These are phyloP conservation scores for Perca schrenkii DNA, from an alignment of 2,113 vertebrate species.

Conservation along the genomic window DNA sequence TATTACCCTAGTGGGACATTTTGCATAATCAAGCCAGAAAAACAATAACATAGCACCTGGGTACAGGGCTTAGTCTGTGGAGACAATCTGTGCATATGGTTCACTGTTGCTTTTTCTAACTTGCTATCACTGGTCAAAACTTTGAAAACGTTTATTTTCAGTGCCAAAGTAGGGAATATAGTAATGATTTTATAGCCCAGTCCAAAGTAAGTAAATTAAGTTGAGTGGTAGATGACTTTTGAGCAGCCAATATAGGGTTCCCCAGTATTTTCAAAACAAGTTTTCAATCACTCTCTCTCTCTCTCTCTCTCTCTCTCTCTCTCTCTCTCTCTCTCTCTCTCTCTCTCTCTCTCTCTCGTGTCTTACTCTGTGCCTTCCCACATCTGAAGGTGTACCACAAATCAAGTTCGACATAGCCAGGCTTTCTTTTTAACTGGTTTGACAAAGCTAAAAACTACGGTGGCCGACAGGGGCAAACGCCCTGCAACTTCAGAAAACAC, in stretches of 20 bases:
- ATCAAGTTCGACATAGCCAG: background rate
- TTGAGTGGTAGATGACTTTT: background rate
- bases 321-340: too few relatives aligned
- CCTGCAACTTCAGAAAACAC: too few relatives aligned
- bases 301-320: too few relatives aligned
- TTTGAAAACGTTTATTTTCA: background rate
- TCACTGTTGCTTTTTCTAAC: background rate
- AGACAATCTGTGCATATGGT: background rate
- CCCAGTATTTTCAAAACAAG: background rate
- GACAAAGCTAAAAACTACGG: background rate
- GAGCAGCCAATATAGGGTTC: background rate
- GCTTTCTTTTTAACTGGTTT: background rate
- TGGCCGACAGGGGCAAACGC: too few relatives aligned
- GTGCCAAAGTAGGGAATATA: background rate
- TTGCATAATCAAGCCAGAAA: background rate
- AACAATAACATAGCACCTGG: background rate
- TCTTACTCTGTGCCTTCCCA: too few relatives aligned
- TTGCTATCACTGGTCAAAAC: background rate
- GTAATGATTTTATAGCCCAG: background rate
- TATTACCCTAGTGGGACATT: background rate
- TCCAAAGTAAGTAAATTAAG: background rate
- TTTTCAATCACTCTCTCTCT: too few relatives aligned
- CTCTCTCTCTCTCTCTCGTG: too few relatives aligned
- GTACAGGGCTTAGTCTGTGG: background rate
- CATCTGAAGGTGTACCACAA: background rate